Evolutionary conservation across 2,888 invertebrate genomes (phyloP), one percentile per base, ranked within the genome.

Genomic region (Ectemnius lituratus): DNA sequence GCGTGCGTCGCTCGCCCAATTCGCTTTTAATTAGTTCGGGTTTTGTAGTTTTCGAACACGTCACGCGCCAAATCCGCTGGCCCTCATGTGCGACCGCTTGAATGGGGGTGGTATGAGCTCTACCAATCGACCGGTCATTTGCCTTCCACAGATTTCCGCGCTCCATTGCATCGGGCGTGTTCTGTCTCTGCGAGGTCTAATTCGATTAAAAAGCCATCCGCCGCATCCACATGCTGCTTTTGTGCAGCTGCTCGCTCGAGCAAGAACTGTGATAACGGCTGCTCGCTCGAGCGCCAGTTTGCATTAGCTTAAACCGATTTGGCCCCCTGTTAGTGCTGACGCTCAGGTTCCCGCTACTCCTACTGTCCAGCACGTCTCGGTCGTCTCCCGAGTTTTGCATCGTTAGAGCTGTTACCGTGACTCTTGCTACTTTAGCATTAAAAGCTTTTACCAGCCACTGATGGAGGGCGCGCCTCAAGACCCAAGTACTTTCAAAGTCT

Each of bases 11-110:
- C 23, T 23, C 23, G 23, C 3, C 81, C 84, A 87, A 88, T 88
- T 87, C 84, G 78, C 84, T 86, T 88, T 89, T 89, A 88, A 88
- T 88, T 87, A 87, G 85, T 87, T 82, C 71, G 80, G 85, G 85
- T 88, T 88, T 87, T 86, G 85, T 81, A 83, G 81, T 84, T 85
- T 85, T 85, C 80, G 75, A 84, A 82, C 78, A 74, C 78, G 75
- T 79, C 74, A 77, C 67, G 61, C 80, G 70, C 61, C 83, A 72
- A 82, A 80, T 78, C 77, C 80, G 56, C 62, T 65, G 64, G 66
- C 45, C 16, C 66, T 47, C 65, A 49, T 47, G 70, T 68, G 69
- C 69, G 70, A 76, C 73, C 58, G 23, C 3, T 23, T 23, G 23
- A 3, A 23, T 37, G 37, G 37, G 37, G 37, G 37, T 37, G 37